phyloP scores from a whole-genome alignment of 2,113 vertebrate species.

The Rhineura floridana region DNA sequence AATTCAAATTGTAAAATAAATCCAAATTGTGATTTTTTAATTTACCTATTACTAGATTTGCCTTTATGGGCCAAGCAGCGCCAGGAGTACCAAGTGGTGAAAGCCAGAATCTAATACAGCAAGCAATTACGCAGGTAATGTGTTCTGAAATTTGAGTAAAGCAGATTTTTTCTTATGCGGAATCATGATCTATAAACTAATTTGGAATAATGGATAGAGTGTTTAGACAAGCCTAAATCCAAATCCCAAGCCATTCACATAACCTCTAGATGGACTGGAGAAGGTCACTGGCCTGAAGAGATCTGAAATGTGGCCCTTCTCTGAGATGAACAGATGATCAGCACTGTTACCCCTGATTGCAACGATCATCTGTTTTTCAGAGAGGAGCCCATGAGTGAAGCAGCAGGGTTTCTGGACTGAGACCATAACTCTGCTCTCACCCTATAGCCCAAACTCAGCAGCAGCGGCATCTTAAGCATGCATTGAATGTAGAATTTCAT shows the following conservation, averaged over 20 bases:
- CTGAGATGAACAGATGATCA: not conserved
- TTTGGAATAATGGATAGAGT: not conserved
- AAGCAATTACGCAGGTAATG: conserved; percentile 82
- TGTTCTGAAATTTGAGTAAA: accelerated
- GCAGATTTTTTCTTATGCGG: conserved; percentile 20
- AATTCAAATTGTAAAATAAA: not conserved
- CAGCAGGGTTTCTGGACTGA: not conserved
- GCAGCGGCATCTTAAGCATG: not conserved
- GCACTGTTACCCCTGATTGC: not conserved
- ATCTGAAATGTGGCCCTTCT: not conserved
- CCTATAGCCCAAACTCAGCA: not conserved
- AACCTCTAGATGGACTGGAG: not conserved
- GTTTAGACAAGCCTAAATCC: not conserved
- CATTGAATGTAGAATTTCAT: not conserved
- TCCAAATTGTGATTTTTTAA: conserved; percentile 12
- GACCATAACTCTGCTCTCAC: not conserved
- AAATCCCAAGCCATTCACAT: not conserved
- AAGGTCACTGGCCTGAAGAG: not conserved
- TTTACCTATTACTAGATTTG: conserved; percentile 76
- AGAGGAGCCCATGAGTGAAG: not conserved
- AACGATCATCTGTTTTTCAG: not conserved
- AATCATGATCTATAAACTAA: conserved; percentile 10
- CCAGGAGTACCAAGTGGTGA: conserved; percentile 75
- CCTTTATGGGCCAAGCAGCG: conserved; percentile 80
- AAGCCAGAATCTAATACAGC: conserved; percentile 74